A percentile compares a stretch with the other conserved stretches of the same genome.
These are phyloP conservation scores for Genyomyrus donnyi DNA, from an alignment of 2,113 vertebrate species.

Conservation along the genomic window DNA sequence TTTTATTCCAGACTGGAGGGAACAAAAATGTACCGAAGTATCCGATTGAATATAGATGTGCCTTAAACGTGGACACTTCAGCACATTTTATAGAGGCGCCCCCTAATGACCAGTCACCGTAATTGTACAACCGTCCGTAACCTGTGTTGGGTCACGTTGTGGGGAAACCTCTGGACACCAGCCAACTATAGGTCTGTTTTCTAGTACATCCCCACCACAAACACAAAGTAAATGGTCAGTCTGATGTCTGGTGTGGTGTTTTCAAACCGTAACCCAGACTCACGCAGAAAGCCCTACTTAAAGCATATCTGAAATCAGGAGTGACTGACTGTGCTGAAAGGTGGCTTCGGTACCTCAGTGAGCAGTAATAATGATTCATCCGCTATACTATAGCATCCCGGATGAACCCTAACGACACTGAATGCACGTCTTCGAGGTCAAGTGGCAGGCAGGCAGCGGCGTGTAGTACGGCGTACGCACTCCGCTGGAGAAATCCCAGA, in stretches of 20 bases:
- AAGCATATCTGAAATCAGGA: neutral
- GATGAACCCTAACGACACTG: neutral
- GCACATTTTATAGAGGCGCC: neutral
- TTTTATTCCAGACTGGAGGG: neutral
- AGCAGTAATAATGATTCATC: neutral
- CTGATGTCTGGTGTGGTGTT: neutral
- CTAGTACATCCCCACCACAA: neutral
- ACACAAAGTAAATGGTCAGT: neutral
- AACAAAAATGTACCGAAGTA: neutral
- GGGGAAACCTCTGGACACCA: neutral
- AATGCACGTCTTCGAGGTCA: neutral
- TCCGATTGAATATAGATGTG: neutral
- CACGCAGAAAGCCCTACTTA: neutral
- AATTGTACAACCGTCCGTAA: neutral
- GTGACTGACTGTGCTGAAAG: neutral
- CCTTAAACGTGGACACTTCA: neutral
- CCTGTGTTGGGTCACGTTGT: neutral
- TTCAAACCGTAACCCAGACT: neutral
- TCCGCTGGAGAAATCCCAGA: neutral
- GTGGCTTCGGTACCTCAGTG: neutral
- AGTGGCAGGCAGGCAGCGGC: neutral
- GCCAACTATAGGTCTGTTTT: neutral
- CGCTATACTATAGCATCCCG: neutral
- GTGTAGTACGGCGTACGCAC: neutral
- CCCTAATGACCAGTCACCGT: neutral